Evolutionary conservation across 2,113 vertebrate genomes (phyloP).

Genomic region (Tachysurus vachellii): DNA sequence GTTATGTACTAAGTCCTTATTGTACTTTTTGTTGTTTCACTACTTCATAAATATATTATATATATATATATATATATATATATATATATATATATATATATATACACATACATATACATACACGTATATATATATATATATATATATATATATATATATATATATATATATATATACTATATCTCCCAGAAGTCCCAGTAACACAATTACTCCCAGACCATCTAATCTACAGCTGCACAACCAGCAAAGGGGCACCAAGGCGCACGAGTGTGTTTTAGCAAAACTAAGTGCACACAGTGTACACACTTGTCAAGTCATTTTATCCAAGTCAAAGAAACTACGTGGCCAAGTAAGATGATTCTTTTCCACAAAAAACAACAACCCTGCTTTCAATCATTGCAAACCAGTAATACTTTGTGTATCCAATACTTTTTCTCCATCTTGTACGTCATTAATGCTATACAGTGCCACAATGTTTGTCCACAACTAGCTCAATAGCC

Average conservation of each 20-base stretch:
- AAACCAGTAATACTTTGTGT: not conserved
- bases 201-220: constrained; percentile 59
- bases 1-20: not conserved
- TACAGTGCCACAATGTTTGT: not conserved
- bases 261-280: not conserved
- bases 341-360: not conserved
- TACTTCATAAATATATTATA: too few relatives aligned
- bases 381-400: not conserved
- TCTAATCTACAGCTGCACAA: constrained; percentile 57
- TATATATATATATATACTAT: too few relatives aligned
- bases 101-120: too few relatives aligned
- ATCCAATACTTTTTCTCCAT: not conserved
- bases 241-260: constrained; percentile 49
- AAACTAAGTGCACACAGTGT: not conserved
- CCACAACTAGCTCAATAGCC: not conserved
- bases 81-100: too few relatives aligned
- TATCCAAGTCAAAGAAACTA: not conserved
- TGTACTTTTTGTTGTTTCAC: constrained; percentile 6
- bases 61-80: too few relatives aligned
- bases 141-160: too few relatives aligned
- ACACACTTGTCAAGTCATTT: not conserved
- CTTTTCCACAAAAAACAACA: too few relatives aligned
- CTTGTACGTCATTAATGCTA: not conserved
- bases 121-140: too few relatives aligned
- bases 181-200: constrained; percentile 55